Base-by-base conservation (phyloP, 2,888 invertebrate genomes). In the Baccha elongata region DNA sequence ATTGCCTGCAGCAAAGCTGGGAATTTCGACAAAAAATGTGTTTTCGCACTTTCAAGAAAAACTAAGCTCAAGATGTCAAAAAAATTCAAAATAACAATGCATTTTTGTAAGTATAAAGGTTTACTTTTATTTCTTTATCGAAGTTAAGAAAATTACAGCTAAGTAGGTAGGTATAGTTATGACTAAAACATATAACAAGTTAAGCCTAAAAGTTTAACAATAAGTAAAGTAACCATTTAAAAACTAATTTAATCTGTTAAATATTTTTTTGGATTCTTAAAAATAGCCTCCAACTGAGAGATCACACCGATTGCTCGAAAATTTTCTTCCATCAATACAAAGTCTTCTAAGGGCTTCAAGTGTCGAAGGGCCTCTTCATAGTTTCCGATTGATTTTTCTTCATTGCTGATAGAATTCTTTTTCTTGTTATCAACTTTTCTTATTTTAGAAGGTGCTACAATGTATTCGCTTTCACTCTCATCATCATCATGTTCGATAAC, bases 291-390 rank as follows among this genome's bases (percentile, higher is more conserved):
- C 52, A 88, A 71, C 32, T 90, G 87, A 21, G 86, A 86, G 13
- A 89, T 85, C 46, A 90, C 85, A 3, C 89, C 89, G 23, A 89
- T 89, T 0, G 89, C 90, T 5, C 90, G 85, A 44, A 86, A 89
- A 48, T 89, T 89, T 11, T 89, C 87, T 60, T 86, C 85, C 8
- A 89, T 13, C 87, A 89, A 86, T 6, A 89, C 88, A 69, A 88
- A 89, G 42, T 89, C 88, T 68, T 89, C 89, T 10, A 89, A 64
- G 0, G 85, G 88, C 32, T 86, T 85, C 1, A 89, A 32, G 44
- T 87, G 86, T 23, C 72, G 78, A 10, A 87, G 35, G 2, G 87
- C 87, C 13, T 87, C 87, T 13, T 84, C 81, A n/a, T 85, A 84
- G 4, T 83, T 85, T 0, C 64, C 68, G 19, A 84, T 83, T 2